Evolutionary conservation across 2,797 vertebrate species (phyloP), one percentile per base, ranked within the genome.

Genomic region (Leucoraja ocellata): DNA sequence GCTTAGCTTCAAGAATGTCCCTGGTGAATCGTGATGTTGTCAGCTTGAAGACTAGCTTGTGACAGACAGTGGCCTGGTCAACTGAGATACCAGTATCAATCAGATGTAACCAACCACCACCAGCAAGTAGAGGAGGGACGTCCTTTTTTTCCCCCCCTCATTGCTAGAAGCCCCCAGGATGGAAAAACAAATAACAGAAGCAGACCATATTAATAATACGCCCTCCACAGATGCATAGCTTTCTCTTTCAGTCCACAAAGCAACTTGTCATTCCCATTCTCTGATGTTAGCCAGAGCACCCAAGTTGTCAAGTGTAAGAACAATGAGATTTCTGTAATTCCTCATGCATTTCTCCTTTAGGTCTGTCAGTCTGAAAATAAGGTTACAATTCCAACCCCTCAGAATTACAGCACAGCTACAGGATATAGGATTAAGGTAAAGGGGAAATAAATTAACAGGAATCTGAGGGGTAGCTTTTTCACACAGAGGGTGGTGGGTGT

Each of bases 161-260:
- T 28, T 74, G 9, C 21, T 28, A 54, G 25, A 21, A 73, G 88
- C 88, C 36, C 65, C 36, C 11, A 74, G 88, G 68, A 25, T 28
- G 39, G 13, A 36, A 91, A 91, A 71, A 28, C 21, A 28, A 46
- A 54, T 21, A 73, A 36, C 25, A 74, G 32, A 91, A 73, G 65
- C 90, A 74, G 90, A 91, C 84, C 61, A 54, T 74, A 21, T 25
- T 25, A 91, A 91, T 74, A 4, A 46, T 91, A 91, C 74, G 65
- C 23, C 36, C 71, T 91, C 90, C 90, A 91, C 68, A 91, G 68
- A 74, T 74, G 65, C 90, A 91, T 7, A 74, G 36, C 36, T 74
- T 74, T 74, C 23, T 74, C 39, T 73, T 91, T 74, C 90, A 91
- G 61, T 54, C 54, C 81, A 28, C 61, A 4, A 84, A 61, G 54